Percentiles rank a stretch among this genome's conserved stretches.
Conservation (phyloP, 2,888 invertebrate genomes). For the Thecocarcelia acutangulata region DNA sequence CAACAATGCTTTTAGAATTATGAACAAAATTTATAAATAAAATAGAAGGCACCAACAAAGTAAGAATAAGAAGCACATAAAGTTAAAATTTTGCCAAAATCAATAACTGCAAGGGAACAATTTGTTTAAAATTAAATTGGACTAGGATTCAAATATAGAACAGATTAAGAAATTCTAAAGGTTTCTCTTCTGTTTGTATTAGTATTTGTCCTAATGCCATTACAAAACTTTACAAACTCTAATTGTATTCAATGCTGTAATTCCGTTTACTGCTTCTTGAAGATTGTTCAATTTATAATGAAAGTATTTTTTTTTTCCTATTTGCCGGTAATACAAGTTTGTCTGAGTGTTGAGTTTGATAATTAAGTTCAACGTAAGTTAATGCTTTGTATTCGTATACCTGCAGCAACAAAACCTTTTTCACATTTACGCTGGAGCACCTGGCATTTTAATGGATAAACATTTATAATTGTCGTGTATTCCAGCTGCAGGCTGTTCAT, state of each 20-base stretch:
- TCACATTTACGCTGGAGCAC: conserved; percentile 23
- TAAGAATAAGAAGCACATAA: neutral
- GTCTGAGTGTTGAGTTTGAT: conserved; percentile 24
- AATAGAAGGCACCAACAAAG: neutral
- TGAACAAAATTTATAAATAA: neutral
- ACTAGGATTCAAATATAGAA: too few species aligned
- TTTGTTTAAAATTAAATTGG: too few species aligned
- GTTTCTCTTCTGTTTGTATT: neutral
- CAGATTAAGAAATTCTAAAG: too few species aligned
- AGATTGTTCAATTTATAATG: neutral
- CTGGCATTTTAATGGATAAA: conserved; percentile 59
- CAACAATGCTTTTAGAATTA: conserved; percentile 36
- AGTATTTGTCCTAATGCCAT: neutral
- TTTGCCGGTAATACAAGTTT: neutral
- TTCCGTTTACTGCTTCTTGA: neutral
- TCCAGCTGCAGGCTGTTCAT: conserved; percentile 6
- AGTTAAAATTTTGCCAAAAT: conserved; percentile 13
- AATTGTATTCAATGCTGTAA: conserved; percentile 2
- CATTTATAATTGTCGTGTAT: conserved; percentile 65
- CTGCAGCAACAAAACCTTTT: conserved; percentile 12
- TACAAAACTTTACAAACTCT: neutral
- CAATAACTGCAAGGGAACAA: neutral
- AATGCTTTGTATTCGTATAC: conserved; percentile 41
- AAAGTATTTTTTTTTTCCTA: conserved; percentile 4
- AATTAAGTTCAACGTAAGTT: conserved; percentile 47